Evolutionary conservation across 1,140 invertebrate species (phyloP).

Genomic region (Scaptodrosophila lebanonensis): DNA sequence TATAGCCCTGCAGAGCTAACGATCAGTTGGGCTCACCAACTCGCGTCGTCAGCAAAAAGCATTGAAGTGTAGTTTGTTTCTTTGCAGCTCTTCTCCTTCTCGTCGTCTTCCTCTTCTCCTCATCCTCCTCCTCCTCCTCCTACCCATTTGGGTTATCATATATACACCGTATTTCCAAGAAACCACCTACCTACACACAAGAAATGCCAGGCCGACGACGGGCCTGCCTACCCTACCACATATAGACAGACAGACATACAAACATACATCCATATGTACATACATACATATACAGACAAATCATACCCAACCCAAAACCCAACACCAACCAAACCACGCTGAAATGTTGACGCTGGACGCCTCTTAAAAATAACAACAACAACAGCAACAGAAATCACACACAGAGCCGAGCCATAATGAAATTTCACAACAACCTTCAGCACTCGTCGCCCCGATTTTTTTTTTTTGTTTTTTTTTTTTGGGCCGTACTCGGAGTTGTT

Average conservation of each 20-base stretch:
- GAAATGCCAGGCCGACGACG: conserved; percentile 37
- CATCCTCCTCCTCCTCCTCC: conserved; percentile 15
- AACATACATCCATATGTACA: not conserved
- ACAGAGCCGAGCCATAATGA: conserved; percentile 63
- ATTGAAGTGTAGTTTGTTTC: conserved; percentile 12
- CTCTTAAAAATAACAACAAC: conserved; percentile 64
- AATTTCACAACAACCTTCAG: conserved; percentile 75
- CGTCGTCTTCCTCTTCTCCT: too few relatives aligned
- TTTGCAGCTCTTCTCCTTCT: not conserved
- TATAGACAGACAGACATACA: not conserved
- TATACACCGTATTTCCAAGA: conserved; percentile 50
- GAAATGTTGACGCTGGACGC: conserved; percentile 68
- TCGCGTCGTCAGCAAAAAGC: conserved; percentile 39
- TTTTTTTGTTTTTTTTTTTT: conserved; percentile 25
- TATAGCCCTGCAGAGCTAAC: not conserved
- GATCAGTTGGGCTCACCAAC: too few relatives aligned
- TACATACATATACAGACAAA: not conserved
- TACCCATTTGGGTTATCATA: conserved; percentile 46
- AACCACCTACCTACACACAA: conserved; percentile 57
- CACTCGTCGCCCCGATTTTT: conserved; percentile 45
- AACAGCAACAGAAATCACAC: conserved; percentile 31
- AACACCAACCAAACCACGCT: conserved; percentile 37
- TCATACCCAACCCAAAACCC: conserved; percentile 19
- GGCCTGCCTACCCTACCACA: not conserved
- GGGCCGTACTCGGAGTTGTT: too few relatives aligned